Conservation (phyloP, 1,140 invertebrate genomes). For the Bemisia tabaci region DNA sequence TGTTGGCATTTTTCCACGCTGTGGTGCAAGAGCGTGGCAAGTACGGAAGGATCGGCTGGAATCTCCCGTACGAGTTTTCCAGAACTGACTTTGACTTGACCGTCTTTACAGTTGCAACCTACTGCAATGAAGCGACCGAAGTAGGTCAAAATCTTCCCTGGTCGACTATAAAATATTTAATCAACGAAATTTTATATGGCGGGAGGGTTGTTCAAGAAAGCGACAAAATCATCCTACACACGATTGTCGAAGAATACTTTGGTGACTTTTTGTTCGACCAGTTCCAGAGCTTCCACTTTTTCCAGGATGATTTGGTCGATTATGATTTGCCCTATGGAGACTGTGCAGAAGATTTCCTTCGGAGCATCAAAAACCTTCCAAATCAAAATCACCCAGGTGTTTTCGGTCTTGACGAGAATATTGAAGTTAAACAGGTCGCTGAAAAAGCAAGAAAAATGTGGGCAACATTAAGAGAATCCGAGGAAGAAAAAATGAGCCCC, state of each 20-base stretch:
- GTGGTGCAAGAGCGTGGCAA: conserved; percentile 79
- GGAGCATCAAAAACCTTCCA: conserved; percentile 54
- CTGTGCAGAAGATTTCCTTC: conserved; percentile 49
- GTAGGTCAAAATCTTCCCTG: conserved; percentile 49
- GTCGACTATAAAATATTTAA: conserved; percentile 78
- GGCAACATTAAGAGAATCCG: conserved; percentile 58
- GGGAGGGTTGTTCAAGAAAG: conserved; percentile 80
- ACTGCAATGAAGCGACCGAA: conserved; percentile 40
- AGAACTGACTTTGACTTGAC: conserved; percentile 83
- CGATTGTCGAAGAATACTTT: conserved; percentile 87
- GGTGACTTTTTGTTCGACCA: conserved; percentile 82
- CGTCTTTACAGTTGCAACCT: conserved; percentile 65
- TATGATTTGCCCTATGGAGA: conserved; percentile 61
- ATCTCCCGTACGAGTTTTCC: conserved; percentile 83
- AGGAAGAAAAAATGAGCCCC: conserved; percentile 68
- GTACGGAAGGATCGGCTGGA: conserved; percentile 89
- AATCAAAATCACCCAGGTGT: conserved; percentile 67
- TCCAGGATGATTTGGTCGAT: conserved; percentile 53
- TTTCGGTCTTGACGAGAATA: conserved; percentile 82
- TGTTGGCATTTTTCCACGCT: conserved; percentile 79
- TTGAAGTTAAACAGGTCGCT: conserved; percentile 59
- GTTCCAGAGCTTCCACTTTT: conserved; percentile 82
- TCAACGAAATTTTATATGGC: conserved; percentile 89
- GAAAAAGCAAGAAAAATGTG: conserved; percentile 70
- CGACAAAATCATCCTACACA: conserved; percentile 67